Evolutionary conservation across 1,140 invertebrate genomes (phyloP), one percentile per base, ranked within the genome.

Genomic region (Atta cephalotes): DNA sequence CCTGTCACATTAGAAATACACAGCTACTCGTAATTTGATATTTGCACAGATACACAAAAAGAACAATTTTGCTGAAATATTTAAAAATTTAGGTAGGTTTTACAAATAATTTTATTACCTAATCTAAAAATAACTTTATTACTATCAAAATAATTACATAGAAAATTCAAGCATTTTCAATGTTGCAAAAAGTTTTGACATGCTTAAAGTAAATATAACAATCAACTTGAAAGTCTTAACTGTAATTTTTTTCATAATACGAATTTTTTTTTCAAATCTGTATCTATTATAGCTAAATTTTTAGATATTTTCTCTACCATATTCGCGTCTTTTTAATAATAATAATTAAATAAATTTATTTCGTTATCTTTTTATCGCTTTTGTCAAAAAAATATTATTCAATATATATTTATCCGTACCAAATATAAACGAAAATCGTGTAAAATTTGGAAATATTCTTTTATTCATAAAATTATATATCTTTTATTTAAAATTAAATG

Each of bases 11-110:
- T 72, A 74, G 39, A 51, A 58, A 10, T 18, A 14, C 16, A 31
- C 35, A 21, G 12, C 45, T 21, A 58, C 58, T 81, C 65, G 56
- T 82, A 82, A 82, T 72, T 82, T 25, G 53, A 35, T 35, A 56
- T 70, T 62, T 68, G 49, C 53, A 18, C 25, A 31, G 53, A 79
- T 65, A 16, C 18, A 45, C 9, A 45, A 9, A 45, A 45, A 45
- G 2, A 45, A 45, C 9, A 45, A 45, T 45, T 45, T 45, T 10
- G 2, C 9, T 45, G 39, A 45, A 45, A 45, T 45, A 45, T 45
- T 3, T 45, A 12, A 3, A 45, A 45, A 45, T 45, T 10, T 45
- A 45, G 10, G 39, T 45, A 45, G 10, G 10, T 45, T 45, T 45
- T 45, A 45, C 39, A 3, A 45, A 45, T 45, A 10, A 45, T 0